Evolutionary conservation across 2,888 invertebrate species (phyloP), one percentile per base, ranked within the genome.

Genomic region (Phlogophora meticulosa): DNA sequence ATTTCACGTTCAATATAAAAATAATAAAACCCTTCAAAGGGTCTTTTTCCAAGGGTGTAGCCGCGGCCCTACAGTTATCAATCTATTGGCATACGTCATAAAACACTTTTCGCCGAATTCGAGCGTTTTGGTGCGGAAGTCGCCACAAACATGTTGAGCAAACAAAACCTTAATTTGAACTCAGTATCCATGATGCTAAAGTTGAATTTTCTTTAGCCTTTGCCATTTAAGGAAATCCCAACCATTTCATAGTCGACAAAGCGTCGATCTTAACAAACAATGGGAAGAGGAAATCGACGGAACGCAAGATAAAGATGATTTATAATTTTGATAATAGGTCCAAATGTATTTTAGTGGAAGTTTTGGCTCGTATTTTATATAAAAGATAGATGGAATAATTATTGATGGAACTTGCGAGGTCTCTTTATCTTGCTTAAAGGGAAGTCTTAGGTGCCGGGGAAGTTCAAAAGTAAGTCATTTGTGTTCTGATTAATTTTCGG

Each of bases 231-330:
- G 79, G 49, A 78, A 76, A 79, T 76, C 73, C 32, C 42, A 61
- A 66, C 69, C 76, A 81, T 80, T 83, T 74, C 71, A 60, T 74
- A 82, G 78, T 78, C 80, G 78, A 82, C 80, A 83, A 82, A 84
- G 76, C 77, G 74, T 73, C 71, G 77, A 76, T 81, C 68, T 79
- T 68, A 63, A 55, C 83, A 84, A 80, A 81, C 77, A 81, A 81
- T 67, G 52, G 61, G 43, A 48, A 40, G 51, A 77, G 59, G 74
- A 69, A 81, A 80, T 89, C 85, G 86, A 84, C 85, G 83, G 87
- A 89, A 85, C 78, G 78, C 78, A 72, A 88, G 89, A 90, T 88
- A 90, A 88, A 88, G 85, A 87, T 89, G 90, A 87, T 85, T 86
- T 86, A 87, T 86, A 86, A 86, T 88, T 89, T 85, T 84, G 78